Percentiles rank a stretch among this genome's conserved stretches.
Conservation (phyloP, 2,888 invertebrate species). For the Cremastinae sp. region DNA sequence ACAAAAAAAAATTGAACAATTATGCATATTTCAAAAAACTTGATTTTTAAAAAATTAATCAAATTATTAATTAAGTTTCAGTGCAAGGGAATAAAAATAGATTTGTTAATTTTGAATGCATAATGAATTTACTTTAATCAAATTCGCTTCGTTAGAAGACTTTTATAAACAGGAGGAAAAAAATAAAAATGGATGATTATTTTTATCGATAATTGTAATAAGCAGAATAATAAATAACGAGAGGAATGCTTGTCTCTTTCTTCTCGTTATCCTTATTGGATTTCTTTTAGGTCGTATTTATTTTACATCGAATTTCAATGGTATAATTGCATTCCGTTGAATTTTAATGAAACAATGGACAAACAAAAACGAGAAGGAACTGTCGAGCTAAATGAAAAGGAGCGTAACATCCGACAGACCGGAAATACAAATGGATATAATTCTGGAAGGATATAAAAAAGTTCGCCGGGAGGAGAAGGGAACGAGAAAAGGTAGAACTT, state of each 20-base stretch:
- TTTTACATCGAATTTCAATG: conserved; percentile 26
- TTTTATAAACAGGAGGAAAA: too few relatives aligned
- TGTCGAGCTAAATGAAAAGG: conserved; percentile 19
- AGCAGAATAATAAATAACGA: not conserved
- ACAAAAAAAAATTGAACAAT: too few relatives aligned
- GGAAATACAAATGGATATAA: conserved; percentile 32
- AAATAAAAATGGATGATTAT: not conserved
- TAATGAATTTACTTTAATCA: too few relatives aligned
- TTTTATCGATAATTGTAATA: not conserved
- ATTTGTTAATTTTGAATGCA: too few relatives aligned
- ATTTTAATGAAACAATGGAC: conserved; percentile 27
- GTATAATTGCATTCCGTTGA: conserved; percentile 50
- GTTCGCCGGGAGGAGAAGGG: not conserved
- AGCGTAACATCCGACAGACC: conserved; percentile 1
- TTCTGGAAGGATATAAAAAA: not conserved
- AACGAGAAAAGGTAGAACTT: not conserved
- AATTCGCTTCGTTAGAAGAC: too few relatives aligned
- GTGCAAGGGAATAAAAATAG: too few relatives aligned
- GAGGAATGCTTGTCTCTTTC: conserved; percentile 4
- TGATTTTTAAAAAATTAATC: too few relatives aligned
- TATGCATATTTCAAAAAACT: too few relatives aligned
- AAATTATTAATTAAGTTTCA: too few relatives aligned
- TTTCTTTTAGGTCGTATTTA: conserved; percentile 4
- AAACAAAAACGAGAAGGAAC: conserved; percentile 8
- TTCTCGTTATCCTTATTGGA: not conserved